These are phyloP conservation scores for Zele albiditarsus DNA, from an alignment of 2,888 invertebrate species.

Conservation along the genomic window DNA sequence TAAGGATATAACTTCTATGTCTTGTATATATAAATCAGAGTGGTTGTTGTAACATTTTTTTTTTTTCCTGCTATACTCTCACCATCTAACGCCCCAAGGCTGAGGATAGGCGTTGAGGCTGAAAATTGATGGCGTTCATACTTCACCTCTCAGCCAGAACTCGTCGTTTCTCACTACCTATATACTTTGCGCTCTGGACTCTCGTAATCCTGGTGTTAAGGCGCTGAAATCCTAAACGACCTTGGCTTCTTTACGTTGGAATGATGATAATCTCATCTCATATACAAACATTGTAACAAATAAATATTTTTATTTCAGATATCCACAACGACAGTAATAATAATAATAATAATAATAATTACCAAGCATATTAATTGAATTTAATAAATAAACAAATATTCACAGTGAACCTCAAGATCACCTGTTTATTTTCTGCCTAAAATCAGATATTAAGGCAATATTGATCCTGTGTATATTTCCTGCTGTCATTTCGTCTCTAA, in stretches of 20 bases:
- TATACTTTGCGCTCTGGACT: slow-evolving; percentile 49
- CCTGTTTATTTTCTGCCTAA: no score
- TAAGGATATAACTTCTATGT: slow-evolving; percentile 42
- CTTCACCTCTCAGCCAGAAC: slow-evolving; percentile 58
- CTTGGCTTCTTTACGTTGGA: slow-evolving; percentile 31
- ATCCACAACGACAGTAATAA: background rate
- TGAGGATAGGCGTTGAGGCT: slow-evolving; percentile 44
- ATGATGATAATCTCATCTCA: slow-evolving; percentile 29
- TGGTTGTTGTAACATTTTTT: slow-evolving; percentile 47
- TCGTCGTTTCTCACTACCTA: slow-evolving; percentile 42
- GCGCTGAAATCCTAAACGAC: slow-evolving; percentile 54
- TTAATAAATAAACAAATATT: background rate
- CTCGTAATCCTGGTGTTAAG: slow-evolving; percentile 66
- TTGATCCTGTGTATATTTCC: no score
- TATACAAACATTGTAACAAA: background rate
- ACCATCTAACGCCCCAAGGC: slow-evolving; percentile 23
- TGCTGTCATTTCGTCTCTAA: no score
- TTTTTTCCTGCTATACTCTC: slow-evolving; percentile 37
- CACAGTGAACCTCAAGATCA: no score
- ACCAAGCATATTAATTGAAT: background rate
- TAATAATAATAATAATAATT: background rate
- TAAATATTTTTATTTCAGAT: background rate
- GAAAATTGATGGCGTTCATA: slow-evolving; percentile 67
- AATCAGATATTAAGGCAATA: no score
- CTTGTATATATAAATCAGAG: slow-evolving; percentile 51